These are phyloP conservation scores for Siniperca scherzeri DNA, from an alignment of 2,797 vertebrate species.

Conservation along the genomic window DNA sequence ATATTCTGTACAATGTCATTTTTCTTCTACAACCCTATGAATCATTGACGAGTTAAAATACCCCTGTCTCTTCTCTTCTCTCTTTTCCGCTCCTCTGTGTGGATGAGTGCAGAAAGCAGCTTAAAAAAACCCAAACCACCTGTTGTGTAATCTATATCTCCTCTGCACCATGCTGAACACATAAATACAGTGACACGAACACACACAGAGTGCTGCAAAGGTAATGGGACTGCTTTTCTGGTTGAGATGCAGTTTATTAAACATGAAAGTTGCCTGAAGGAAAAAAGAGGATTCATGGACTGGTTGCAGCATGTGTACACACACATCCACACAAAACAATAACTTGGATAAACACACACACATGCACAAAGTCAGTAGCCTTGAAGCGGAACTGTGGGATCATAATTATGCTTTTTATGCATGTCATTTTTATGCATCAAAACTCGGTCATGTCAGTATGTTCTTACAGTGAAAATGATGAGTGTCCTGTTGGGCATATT, in stretches of 20 bases:
- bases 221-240: constrained; percentile 14
- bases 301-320: constrained; percentile 1
- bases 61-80: not conserved
- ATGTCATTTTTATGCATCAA: not conserved
- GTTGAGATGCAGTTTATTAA: constrained; percentile 43
- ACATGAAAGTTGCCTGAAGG: constrained; percentile 34
- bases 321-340: not conserved
- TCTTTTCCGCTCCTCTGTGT: not conserved
- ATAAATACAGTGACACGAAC: not conserved
- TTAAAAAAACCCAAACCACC: constrained; percentile 46
- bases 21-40: not conserved
- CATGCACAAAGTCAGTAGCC: not conserved
- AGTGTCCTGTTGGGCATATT: not conserved
- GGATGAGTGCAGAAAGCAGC: not conserved
- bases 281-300: constrained; percentile 6
- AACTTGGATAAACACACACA: not conserved
- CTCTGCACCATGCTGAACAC: not conserved
- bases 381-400: not conserved
- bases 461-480: not conserved
- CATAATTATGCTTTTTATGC: constrained; percentile 7
- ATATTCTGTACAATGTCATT: not conserved
- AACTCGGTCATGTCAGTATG: not conserved
- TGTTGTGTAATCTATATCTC: constrained; percentile 8
- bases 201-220: not conserved
- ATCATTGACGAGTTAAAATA: not conserved